A percentile compares a stretch with the other conserved stretches of the same genome.
Evolutionary conservation across 2,888 invertebrate species (phyloP).

Genomic region (Clepsis dumicolana): DNA sequence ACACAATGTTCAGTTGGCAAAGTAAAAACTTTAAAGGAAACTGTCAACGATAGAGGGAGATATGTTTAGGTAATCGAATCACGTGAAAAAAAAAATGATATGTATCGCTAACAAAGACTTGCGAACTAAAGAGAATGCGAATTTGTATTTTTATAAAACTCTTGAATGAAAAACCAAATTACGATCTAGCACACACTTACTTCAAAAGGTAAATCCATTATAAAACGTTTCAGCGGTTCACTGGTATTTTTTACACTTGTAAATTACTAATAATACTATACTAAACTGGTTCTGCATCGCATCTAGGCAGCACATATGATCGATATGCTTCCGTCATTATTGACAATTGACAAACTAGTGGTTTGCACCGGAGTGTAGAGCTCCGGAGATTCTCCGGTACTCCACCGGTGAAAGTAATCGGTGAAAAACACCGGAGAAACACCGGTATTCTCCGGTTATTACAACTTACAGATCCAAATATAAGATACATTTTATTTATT

Average conservation of each 20-base stretch:
- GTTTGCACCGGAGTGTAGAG: too few relatives aligned
- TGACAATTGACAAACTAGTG: constrained; percentile 24
- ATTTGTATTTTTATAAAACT: neutral
- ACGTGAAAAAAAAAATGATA: constrained; percentile 71
- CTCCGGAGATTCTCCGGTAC: too few relatives aligned
- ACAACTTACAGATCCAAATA: too few relatives aligned
- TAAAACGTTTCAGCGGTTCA: constrained; percentile 15
- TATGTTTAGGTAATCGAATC: constrained; percentile 51
- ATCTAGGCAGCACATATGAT: constrained; percentile 38
- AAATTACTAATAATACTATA: neutral
- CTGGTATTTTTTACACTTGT: constrained; percentile 18
- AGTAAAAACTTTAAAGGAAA: constrained; percentile 43
- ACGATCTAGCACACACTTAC: constrained; percentile 51
- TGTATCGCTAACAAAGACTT: constrained; percentile 66
- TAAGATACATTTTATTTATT: too few relatives aligned
- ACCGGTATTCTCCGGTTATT: too few relatives aligned
- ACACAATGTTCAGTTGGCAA: neutral
- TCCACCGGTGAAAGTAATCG: too few relatives aligned
- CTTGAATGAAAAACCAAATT: neutral
- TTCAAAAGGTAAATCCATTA: constrained; percentile 77
- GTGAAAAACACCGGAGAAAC: too few relatives aligned
- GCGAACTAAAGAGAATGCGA: constrained; percentile 19
- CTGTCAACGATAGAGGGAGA: constrained; percentile 14
- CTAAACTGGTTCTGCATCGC: constrained; percentile 22
- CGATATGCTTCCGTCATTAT: constrained; percentile 41